These are phyloP conservation scores for Oscheius sp. DNA, from an alignment of 2,888 invertebrate genomes.

Conservation along the genomic window DNA sequence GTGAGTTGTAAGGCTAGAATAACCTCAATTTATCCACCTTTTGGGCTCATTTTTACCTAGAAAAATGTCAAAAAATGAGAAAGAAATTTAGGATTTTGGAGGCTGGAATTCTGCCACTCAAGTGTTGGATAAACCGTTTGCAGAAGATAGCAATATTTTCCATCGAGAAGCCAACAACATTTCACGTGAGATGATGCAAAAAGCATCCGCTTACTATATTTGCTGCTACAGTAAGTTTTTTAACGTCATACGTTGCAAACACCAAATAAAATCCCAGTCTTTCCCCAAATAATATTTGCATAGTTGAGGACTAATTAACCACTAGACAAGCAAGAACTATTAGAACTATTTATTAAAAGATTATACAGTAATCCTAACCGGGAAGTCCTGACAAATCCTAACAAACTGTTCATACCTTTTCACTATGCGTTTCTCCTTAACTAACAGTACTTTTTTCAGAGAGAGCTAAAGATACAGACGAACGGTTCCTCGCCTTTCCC, in stretches of 20 bases:
- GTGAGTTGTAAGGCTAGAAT: no score
- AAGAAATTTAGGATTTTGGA: constrained; percentile 27
- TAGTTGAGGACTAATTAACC: no score
- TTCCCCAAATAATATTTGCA: no score
- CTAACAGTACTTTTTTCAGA: constrained; percentile 23
- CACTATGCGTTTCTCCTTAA: no score
- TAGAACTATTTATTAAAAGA: no score
- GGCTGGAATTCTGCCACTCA: constrained; percentile 21
- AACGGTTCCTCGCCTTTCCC: constrained; percentile 56
- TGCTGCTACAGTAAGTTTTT: constrained; percentile 42
- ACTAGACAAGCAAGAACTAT: no score
- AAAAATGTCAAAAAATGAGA: no score
- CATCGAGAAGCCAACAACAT: constrained; percentile 37
- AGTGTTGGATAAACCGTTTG: constrained; percentile 13
- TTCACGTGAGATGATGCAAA: constrained; percentile 33
- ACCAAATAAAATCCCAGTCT: no score
- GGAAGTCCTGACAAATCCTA: no score
- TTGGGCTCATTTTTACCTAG: neutral
- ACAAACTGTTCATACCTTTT: no score
- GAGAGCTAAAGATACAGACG: constrained; percentile 33
- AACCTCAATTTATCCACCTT: neutral
- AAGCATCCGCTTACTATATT: constrained; percentile 48
- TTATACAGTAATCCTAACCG: no score
- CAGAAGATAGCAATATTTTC: constrained; percentile 40
- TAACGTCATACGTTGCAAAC: no score